These are phyloP conservation scores for Enteromius afrohamiltoni DNA, from an alignment of 2,797 vertebrate genomes.

Conservation along the genomic window DNA sequence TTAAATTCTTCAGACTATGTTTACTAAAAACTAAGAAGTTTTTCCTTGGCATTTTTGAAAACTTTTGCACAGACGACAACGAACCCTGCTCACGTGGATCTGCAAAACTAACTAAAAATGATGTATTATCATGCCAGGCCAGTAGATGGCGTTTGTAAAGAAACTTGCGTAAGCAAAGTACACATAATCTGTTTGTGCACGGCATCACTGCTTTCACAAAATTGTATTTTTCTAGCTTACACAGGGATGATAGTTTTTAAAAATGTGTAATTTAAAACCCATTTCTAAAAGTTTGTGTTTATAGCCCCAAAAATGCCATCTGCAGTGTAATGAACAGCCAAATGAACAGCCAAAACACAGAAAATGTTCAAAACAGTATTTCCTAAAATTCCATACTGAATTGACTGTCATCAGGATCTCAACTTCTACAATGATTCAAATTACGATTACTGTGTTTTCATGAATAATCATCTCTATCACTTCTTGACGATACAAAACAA, in stretches of 20 bases:
- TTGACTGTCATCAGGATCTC: background rate
- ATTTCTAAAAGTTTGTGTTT: background rate
- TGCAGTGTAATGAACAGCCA: background rate
- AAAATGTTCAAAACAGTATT: background rate
- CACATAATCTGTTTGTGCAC: background rate
- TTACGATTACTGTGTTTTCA: background rate
- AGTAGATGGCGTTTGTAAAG: background rate
- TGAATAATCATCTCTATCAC: background rate
- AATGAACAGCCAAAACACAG: background rate
- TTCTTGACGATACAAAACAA: background rate
- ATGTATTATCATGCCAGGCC: background rate
- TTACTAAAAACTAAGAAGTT: background rate
- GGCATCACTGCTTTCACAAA: background rate
- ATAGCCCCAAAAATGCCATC: background rate
- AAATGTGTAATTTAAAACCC: background rate
- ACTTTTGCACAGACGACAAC: background rate
- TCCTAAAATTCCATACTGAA: background rate
- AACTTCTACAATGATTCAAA: background rate
- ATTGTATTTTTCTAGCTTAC: background rate
- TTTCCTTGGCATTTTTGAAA: background rate
- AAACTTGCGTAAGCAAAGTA: background rate
- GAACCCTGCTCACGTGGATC: background rate
- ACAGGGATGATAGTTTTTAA: too few relatives aligned
- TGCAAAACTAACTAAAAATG: background rate
- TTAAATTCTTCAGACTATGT: background rate